Base-by-base conservation (phyloP, 2,797 vertebrate genomes). In the Xenopus petersii region DNA sequence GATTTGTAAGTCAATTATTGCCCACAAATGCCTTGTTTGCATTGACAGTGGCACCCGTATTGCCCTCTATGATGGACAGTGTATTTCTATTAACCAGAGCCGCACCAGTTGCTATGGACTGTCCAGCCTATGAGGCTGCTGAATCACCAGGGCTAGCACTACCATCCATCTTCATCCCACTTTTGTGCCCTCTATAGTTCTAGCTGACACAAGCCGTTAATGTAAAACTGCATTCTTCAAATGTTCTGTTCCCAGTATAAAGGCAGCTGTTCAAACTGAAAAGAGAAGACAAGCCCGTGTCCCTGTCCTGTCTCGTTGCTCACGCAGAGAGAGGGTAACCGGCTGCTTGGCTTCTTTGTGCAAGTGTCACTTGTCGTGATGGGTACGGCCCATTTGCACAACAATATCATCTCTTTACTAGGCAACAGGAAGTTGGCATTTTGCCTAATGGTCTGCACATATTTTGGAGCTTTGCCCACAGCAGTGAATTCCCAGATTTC, bases 321-420 rank as follows among this genome's bases (percentile, higher is more conserved):
- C 48, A 26, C 26, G 24, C 65, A 67, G 36, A 42, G 48, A 2
- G 7, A 67, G 47, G 4, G 21, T 8, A 54, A 16, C 47, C 47
- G 21, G 46, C 17, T 51, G 65, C 21, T 51, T 67, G 65, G 17
- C 65, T 67, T 17, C 36, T 42, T 42, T 42, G 36, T 42, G 6
- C 65, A 51, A 51, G 17, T 24, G 64, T 67, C 64, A 67, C 12
- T 51, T 48, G 10, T 65, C 30, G 36, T 42, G 36, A 42, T 67
- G 46, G 49, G 10, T 24, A 51, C 10, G n/a, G 30, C 5, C 9
- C 17, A 24, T 49, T 42, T 42, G 36, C 36, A 42, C 36, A 42
- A 42, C 36, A 42, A 65, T 65, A n/a, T 49, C 46, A 12, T 48
- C 48, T 24, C n/a, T 46, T n/a, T 17, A 17, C 10, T 42, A 5